These are phyloP conservation scores for Halyomorpha halys DNA, from an alignment of 1,140 invertebrate genomes.

Conservation along the genomic window DNA sequence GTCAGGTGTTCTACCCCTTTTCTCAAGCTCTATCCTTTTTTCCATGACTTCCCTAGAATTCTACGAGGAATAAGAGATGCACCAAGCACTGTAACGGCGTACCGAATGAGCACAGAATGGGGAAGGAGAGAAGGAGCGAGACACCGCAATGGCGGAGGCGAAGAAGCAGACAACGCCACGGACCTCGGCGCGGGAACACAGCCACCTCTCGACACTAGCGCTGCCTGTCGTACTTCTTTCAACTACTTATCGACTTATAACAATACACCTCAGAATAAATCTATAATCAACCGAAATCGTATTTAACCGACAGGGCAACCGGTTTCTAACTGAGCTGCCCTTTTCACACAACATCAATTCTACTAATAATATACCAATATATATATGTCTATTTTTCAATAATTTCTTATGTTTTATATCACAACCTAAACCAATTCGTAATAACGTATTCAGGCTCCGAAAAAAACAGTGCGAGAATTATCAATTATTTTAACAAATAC, in stretches of 20 bases:
- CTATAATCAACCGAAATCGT: conserved; percentile 5
- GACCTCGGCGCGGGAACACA: conserved; percentile 24
- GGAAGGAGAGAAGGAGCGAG: background rate
- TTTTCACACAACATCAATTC: too few relatives aligned
- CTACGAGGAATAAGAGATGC: background rate
- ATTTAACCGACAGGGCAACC: too few relatives aligned
- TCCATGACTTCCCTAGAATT: conserved; percentile 51
- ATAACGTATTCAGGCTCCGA: too few relatives aligned
- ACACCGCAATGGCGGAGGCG: conserved; percentile 33
- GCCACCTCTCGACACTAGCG: background rate
- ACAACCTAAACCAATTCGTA: too few relatives aligned
- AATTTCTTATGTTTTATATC: too few relatives aligned
- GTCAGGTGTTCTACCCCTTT: conserved; percentile 66
- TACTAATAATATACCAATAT: too few relatives aligned
- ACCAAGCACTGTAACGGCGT: background rate
- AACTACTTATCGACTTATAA: conserved; percentile 10
- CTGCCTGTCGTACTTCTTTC: background rate
- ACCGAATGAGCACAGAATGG: background rate
- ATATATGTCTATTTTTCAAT: too few relatives aligned
- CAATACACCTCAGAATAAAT: background rate
- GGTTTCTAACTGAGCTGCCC: too few relatives aligned
- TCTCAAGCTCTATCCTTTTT: conserved; percentile 83
- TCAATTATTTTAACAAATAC: too few relatives aligned
- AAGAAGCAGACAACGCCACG: conserved; percentile 24
- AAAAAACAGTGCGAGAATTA: too few relatives aligned